phyloP scores from a whole-genome alignment of 2,113 vertebrate genomes.

The Aptenodytes patagonicus region DNA sequence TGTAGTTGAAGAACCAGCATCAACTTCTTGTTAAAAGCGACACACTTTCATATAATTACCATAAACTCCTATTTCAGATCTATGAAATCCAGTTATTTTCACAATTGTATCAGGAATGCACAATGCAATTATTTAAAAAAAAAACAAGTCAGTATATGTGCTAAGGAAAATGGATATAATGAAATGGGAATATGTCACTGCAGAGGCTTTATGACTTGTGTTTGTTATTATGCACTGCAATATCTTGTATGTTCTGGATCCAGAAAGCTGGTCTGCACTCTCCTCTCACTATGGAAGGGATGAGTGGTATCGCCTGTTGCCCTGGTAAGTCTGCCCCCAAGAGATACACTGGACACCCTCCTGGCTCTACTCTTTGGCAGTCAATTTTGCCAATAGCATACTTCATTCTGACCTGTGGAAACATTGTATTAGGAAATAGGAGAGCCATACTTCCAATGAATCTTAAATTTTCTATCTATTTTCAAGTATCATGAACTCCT shows the following conservation, averaged over 20 bases:
- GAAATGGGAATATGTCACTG: background rate
- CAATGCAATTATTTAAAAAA: background rate
- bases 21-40: background rate
- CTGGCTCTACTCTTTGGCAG: background rate
- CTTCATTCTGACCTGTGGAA: background rate
- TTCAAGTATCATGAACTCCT: background rate
- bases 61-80: background rate
- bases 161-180: background rate
- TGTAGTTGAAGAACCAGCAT: background rate
- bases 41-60: background rate
- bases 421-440: background rate
- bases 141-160: accelerated
- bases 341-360: background rate
- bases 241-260: background rate
- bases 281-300: background rate
- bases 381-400: background rate
- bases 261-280: background rate
- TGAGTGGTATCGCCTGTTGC: accelerated
- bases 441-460: background rate
- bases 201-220: background rate
- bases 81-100: background rate
- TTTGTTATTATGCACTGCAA: background rate
- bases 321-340: background rate
- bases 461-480: background rate
- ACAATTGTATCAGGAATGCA: background rate